Conservation (phyloP, 2,888 invertebrate species). For the Sinotaia quadrata region DNA sequence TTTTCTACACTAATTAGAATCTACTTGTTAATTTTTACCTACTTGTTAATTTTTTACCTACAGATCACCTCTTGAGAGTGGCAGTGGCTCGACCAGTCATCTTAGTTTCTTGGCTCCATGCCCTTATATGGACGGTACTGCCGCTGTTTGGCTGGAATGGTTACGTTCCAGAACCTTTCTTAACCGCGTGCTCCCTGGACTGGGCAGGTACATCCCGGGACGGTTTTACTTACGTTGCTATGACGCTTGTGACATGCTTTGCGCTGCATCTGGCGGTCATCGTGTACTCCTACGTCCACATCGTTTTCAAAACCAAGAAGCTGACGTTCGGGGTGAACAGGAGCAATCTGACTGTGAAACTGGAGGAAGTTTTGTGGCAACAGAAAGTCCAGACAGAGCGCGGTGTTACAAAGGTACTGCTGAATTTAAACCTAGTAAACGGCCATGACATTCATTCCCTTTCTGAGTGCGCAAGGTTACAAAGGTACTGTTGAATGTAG, state of each 20-base stretch:
- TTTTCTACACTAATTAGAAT: no score
- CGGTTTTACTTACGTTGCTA: slow-evolving; percentile 35
- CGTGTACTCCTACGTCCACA: slow-evolving; percentile 38
- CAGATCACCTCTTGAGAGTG: slow-evolving; percentile 27
- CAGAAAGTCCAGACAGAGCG: slow-evolving; percentile 23
- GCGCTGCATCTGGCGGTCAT: slow-evolving; percentile 33
- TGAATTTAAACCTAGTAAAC: no score
- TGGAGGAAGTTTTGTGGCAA: slow-evolving; percentile 26
- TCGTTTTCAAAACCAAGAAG: slow-evolving; percentile 18
- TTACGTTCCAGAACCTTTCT: slow-evolving; percentile 45
- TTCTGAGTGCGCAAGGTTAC: no score
- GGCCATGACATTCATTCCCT: no score
- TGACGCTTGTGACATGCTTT: slow-evolving; percentile 36
- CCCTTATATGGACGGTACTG: slow-evolving; percentile 40
- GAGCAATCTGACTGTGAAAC: not conserved
- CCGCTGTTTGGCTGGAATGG: slow-evolving; percentile 49
- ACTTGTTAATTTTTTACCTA: not conserved
- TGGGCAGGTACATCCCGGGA: slow-evolving; percentile 28
- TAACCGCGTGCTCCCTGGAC: slow-evolving; percentile 48
- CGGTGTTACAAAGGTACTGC: slow-evolving; percentile 17
- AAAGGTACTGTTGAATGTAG: no score
- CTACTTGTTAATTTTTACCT: no score
- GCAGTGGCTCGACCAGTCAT: slow-evolving; percentile 26
- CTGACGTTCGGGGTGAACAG: slow-evolving; percentile 18
- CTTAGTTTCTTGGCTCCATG: slow-evolving; percentile 31